Conservation (phyloP, 2,888 invertebrate species). For the Amblyjoppa fuscipennis region DNA sequence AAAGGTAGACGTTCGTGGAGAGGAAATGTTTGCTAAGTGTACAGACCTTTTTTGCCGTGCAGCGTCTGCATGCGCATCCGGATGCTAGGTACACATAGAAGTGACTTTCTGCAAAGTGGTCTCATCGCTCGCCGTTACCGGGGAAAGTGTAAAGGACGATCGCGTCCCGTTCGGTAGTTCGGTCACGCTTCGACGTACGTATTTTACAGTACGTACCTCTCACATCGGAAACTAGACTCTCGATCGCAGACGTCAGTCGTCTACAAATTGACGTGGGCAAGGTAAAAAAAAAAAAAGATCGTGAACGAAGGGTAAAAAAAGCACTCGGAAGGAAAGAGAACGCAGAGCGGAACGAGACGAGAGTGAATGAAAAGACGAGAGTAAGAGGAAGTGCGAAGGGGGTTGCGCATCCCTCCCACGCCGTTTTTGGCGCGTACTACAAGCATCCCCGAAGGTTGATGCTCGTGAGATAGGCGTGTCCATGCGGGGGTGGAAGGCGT, state of each 20-base stretch:
- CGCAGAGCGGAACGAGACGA: conserved; percentile 27
- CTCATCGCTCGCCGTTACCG: conserved; percentile 19
- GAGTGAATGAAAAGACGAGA: conserved; percentile 54
- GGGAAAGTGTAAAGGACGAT: not conserved
- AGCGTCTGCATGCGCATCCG: not conserved
- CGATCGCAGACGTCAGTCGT: conserved; percentile 18
- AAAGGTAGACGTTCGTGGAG: not conserved
- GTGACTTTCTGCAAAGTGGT: conserved; percentile 8
- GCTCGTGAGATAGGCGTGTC: conserved; percentile 77
- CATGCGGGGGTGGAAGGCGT: conserved; percentile 80
- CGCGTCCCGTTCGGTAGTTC: not conserved
- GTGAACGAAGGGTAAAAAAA: not conserved
- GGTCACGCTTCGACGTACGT: conserved; percentile 8
- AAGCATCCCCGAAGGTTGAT: conserved; percentile 55
- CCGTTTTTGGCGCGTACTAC: conserved; percentile 19
- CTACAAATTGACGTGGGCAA: conserved; percentile 55
- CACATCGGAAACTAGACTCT: not conserved
- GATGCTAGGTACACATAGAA: not conserved
- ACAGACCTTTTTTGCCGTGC: not conserved
- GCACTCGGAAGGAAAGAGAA: not conserved
- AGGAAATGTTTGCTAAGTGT: not conserved
- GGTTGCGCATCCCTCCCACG: conserved; percentile 31
- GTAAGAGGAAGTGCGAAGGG: conserved; percentile 40
- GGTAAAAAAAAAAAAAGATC: conserved; percentile 28
- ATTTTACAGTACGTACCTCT: conserved; percentile 4